Evolutionary conservation across 1,140 invertebrate genomes (phyloP), one percentile per base, ranked within the genome.

Genomic region (Diorhabda sublineata): DNA sequence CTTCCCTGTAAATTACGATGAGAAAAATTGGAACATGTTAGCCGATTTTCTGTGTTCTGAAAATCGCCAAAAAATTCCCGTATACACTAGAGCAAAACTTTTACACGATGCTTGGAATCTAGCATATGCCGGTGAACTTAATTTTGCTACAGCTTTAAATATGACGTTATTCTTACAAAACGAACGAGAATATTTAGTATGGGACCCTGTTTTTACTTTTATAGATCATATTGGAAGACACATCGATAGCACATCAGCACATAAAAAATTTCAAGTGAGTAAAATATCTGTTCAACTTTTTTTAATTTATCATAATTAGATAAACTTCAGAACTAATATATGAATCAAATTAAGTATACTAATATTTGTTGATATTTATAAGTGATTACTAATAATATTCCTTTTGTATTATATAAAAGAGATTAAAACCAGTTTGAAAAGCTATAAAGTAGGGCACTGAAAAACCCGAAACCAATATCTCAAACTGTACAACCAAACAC

Each of bases 1-100:
- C 66, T 94, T 90, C 77, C 87, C 91, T 4, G 92, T 94, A 0
- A 93, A 94, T 75, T 94, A 94, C 76, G 92, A 94, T 72, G 70
- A 79, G 4, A 77, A 84, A n/a, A 94, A 93, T 76, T 94, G 92
- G 93, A 85, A 88, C 70, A 84, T 92, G 71, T 77, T 94, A 2
- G 84, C 87, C 0, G 76, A 85, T 2, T 92, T 84, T 76, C 79
- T 93, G 3, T 84, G 85, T 75, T 82, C 83, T 58, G 74, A 82
- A 62, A 70, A 86, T 76, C 77, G 87, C 65, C 73, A 80, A 2
- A 78, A 74, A 3, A 91, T 95, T 67, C 89, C 91, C 1, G 85
- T 87, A 4, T 83, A 88, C 65, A 91, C 90, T 0, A 83, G 91
- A 66, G 90, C 90, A 0, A 92, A 92, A 79, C 79, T 93, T 0